These are phyloP conservation scores for Columba livia DNA, from an alignment of 2,113 vertebrate genomes.

Conservation along the genomic window DNA sequence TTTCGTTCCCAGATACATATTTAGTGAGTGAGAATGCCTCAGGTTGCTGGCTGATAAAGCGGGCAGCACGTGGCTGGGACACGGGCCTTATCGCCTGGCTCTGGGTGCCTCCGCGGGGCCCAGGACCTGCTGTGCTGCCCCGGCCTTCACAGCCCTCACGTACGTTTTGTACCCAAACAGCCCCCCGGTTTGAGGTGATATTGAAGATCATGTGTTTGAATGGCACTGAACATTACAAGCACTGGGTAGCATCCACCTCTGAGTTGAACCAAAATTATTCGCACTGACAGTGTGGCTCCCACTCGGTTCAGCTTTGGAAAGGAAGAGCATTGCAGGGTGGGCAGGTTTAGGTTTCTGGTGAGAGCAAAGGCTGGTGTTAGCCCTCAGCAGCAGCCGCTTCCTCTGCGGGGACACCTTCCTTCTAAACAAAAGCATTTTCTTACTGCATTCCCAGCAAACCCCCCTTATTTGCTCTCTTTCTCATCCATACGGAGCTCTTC, in stretches of 20 bases:
- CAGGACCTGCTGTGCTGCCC: background rate
- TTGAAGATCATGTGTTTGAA: background rate
- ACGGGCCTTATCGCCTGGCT: background rate
- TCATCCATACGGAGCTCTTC: background rate
- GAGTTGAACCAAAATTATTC: background rate
- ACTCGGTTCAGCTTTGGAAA: background rate
- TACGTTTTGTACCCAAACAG: background rate
- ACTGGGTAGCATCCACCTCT: too few species aligned
- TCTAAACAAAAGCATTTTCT: background rate
- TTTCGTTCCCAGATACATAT: background rate
- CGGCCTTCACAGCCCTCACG: accelerated
- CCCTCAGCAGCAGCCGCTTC: background rate
- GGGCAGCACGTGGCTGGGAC: background rate
- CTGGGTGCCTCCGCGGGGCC: background rate
- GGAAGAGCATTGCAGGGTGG: background rate
- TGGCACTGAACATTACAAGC: background rate
- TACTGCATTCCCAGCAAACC: background rate
- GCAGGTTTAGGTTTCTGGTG: background rate
- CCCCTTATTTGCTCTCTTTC: background rate
- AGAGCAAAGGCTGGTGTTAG: background rate
- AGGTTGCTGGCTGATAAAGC: background rate
- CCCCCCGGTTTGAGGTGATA: background rate
- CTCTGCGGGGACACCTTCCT: background rate
- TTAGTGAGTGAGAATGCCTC: background rate
- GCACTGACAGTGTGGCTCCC: background rate